phyloP scores from a whole-genome alignment of 2,113 vertebrate genomes.

The Misgurnus mizolepis region DNA sequence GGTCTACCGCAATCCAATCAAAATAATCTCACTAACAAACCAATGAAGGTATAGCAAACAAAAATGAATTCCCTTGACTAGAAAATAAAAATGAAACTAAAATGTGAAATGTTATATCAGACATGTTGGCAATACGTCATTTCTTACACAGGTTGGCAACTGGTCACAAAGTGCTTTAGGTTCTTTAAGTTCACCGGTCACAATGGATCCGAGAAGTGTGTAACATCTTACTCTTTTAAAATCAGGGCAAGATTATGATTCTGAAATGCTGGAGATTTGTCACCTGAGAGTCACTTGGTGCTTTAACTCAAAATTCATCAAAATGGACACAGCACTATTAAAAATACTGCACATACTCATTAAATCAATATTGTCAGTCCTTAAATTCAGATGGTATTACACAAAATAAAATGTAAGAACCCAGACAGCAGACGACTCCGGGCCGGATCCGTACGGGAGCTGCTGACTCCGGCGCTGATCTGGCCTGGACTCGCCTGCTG shows the following conservation, averaged over 20 bases:
- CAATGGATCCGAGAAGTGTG: constrained; percentile 65
- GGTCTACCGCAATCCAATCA: constrained; percentile 71
- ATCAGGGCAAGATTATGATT: constrained; percentile 73
- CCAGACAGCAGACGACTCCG: no score
- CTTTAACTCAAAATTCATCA: constrained; percentile 51
- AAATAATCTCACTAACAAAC: constrained; percentile 67
- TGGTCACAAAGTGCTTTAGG: constrained; percentile 94
- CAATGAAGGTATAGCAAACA: constrained; percentile 61
- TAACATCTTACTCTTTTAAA: constrained; percentile 62
- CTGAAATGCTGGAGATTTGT: constrained; percentile 70
- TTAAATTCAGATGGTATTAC: constrained; percentile 2
- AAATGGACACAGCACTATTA: constrained; percentile 39
- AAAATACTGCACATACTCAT: constrained; percentile 17
- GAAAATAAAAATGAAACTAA: constrained; percentile 39
- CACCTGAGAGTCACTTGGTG: constrained; percentile 74
- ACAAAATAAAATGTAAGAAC: constrained; percentile 10
- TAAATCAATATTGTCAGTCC: background rate
- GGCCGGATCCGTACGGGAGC: no score
- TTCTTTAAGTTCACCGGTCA: constrained; percentile 63
- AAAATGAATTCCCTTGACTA: constrained; percentile 54
- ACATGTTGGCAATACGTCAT: constrained; percentile 83
- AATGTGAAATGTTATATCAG: constrained; percentile 54
- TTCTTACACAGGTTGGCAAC: constrained; percentile 85
- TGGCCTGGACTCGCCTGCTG: no score
- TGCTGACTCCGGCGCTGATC: no score